Evolutionary conservation across 2,888 invertebrate species (phyloP), one percentile per base, ranked within the genome.

Genomic region (Gerris lacustris): DNA sequence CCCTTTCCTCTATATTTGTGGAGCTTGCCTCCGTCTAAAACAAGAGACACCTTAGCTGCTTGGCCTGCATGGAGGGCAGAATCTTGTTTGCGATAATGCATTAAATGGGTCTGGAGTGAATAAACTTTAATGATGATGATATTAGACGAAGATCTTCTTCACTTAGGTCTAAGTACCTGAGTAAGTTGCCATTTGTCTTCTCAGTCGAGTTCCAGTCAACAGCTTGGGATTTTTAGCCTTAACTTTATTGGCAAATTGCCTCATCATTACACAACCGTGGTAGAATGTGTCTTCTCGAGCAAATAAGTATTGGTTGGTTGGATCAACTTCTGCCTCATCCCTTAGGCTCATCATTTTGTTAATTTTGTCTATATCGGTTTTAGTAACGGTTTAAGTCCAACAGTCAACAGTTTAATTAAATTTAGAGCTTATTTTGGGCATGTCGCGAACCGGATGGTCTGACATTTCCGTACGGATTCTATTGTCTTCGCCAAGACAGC

Each of bases 111-210:
- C 63, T 71, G 45, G n/a, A 55, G 63, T 15, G 68, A n/a, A 44
- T 71, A 68, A 15, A 67, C 68, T n/a, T n/a, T 68, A 71, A 67
- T 44, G 68, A 45, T 44, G 67, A 45, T 15, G 68, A 15, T n/a
- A 71, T 18, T 17, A 68, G 47, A 11, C 71, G 6, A 15, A 71
- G 63, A 63, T 71, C 71, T 44, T 71, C 68, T n/a, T 68, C 71
- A 5, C 18, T 63, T 15, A 71, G 44, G n/a, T 71, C 67, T 6
- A 71, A 45, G 17, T 68, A 71, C 17, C 70, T 31, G 15, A 70
- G 44, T 47, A 11, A 47, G 47, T 47, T 11, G 6, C 11, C 47
- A 47, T 47, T 47, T 47, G 47, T 47, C 47, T 6, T 6, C 47
- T 6, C 7, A 47, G 47, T 6, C 47, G 6, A 11, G 47, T 47